These are phyloP conservation scores for Bradysia coprophila DNA, from an alignment of 1,140 invertebrate genomes.

Conservation along the genomic window DNA sequence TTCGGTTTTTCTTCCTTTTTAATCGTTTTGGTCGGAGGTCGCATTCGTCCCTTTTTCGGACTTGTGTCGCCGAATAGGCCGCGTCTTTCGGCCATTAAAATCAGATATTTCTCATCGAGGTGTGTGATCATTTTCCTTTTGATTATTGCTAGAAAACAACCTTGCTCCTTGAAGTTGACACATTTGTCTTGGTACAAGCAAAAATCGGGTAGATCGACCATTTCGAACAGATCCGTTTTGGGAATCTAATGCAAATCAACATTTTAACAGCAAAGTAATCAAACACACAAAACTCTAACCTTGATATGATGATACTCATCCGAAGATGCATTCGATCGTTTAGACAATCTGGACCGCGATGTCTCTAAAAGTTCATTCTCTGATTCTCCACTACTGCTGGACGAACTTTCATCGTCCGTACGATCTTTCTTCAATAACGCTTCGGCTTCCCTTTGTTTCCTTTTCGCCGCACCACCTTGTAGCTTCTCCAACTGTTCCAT, in stretches of 20 bases:
- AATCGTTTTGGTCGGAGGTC: conserved; percentile 11
- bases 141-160: conserved; percentile 50
- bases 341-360: background rate
- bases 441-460: background rate
- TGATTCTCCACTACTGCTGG: background rate
- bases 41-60: conserved; percentile 10
- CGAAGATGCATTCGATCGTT: background rate
- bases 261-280: too few species aligned
- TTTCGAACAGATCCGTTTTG: conserved; percentile 50
- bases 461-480: conserved; percentile 5
- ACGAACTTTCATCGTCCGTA: background rate
- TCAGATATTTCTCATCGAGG: conserved; percentile 60
- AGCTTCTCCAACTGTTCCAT: conserved; percentile 14
- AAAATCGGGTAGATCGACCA: conserved; percentile 31
- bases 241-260: conserved; percentile 34
- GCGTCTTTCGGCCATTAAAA: conserved; percentile 53
- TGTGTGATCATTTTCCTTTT: conserved; percentile 51
- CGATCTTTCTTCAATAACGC: background rate
- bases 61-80: conserved; percentile 44
- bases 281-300: background rate
- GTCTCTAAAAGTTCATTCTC: background rate
- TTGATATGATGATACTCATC: background rate
- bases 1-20: conserved; percentile 9
- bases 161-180: conserved; percentile 28
- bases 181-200: conserved; percentile 28